A percentile compares a stretch with the other conserved stretches of the same genome.
Evolutionary conservation across 2,888 invertebrate genomes (phyloP).

Genomic region (Malachius bipustulatus): DNA sequence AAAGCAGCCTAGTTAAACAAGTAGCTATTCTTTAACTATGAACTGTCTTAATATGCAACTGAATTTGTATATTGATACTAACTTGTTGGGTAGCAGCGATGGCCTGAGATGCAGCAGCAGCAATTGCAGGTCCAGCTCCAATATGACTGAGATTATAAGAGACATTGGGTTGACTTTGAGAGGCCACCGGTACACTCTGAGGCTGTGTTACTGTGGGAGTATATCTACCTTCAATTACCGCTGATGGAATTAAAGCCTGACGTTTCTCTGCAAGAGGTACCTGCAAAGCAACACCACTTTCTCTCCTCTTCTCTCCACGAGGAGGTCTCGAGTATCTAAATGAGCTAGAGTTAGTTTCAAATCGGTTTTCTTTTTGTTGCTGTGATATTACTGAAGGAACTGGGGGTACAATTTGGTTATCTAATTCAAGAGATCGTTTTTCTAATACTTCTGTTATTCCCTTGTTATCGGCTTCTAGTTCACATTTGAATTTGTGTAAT

Average conservation of each 20-base stretch:
- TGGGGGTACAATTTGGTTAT: conserved; percentile 45
- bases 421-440: conserved; percentile 83
- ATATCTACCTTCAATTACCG: conserved; percentile 28
- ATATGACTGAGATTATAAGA: conserved; percentile 66
- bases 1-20: too few relatives aligned
- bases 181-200: conserved; percentile 11
- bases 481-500: conserved; percentile 95
- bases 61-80: too few relatives aligned
- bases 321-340: conserved; percentile 22
- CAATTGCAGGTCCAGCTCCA: conserved; percentile 82
- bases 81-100: conserved; percentile 91
- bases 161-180: conserved; percentile 10
- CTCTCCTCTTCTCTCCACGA: conserved; percentile 59
- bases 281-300: conserved; percentile 51
- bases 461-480: conserved; percentile 96
- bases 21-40: too few relatives aligned
- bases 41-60: too few relatives aligned
- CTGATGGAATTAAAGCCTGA: conserved; percentile 21
- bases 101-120: conserved; percentile 89
- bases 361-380: conserved; percentile 78
- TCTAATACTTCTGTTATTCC: conserved; percentile 94
- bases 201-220: conserved; percentile 9
- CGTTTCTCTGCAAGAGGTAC: conserved; percentile 40
- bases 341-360: conserved; percentile 29
- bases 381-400: conserved; percentile 40